Conservation (phyloP, 2,113 vertebrate genomes). For the Myotis davidii region DNA sequence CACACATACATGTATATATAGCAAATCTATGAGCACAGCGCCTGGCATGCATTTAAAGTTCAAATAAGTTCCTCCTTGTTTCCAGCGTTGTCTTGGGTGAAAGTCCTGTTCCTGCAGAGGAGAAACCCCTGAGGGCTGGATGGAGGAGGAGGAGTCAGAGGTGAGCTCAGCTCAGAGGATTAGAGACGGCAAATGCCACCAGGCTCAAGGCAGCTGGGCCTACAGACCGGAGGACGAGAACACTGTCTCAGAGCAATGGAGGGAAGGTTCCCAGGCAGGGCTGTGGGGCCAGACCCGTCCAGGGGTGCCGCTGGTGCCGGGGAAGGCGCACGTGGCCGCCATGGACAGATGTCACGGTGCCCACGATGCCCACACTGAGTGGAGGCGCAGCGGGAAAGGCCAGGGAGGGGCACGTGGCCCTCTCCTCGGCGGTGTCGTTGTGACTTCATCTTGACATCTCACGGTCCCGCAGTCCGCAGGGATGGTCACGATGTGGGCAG, state of each 20-base stretch:
- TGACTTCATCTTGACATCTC: background rate
- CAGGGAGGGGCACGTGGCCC: background rate
- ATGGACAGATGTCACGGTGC: background rate
- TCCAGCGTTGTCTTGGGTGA: background rate
- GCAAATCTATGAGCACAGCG: background rate
- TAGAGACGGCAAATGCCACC: background rate
- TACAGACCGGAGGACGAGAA: too few relatives aligned
- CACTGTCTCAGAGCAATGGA: background rate
- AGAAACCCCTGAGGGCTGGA: background rate
- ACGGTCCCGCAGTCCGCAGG: background rate
- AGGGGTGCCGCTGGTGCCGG: accelerated
- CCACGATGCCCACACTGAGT: background rate
- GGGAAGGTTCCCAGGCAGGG: accelerated
- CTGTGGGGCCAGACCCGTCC: accelerated
- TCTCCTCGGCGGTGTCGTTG: background rate
- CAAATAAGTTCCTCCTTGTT: background rate
- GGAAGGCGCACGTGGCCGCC: background rate
- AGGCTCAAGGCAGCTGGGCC: too few relatives aligned
- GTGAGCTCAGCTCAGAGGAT: too few relatives aligned
- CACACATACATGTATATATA: too few relatives aligned
- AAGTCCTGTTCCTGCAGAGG: background rate
- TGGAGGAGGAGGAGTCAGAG: background rate
- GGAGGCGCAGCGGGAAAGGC: background rate
- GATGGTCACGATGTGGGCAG: too few relatives aligned
- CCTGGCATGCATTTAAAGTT: background rate